These are phyloP conservation scores for Pachyseris speciosa DNA, from an alignment of 64 coral and sea anemone species.

Conservation along the genomic window DNA sequence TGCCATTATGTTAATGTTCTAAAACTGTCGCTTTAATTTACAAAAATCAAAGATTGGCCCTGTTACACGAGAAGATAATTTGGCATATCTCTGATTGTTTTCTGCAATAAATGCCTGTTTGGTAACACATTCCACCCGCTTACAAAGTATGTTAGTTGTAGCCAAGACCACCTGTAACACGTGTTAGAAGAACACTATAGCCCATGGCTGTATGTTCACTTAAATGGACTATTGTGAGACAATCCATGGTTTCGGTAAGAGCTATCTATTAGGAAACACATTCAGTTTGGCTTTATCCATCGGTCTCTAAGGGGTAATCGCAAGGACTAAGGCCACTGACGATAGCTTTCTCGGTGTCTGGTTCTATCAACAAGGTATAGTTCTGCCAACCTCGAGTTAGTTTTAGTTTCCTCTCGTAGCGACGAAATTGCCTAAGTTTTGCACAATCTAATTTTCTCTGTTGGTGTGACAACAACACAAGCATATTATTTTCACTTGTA, in stretches of 20 bases:
- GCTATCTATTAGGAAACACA: neutral
- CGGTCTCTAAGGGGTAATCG: neutral
- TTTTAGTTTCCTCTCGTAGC: no score
- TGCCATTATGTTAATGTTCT: neutral
- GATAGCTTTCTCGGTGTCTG: neutral
- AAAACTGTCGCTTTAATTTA: neutral
- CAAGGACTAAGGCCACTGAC: neutral
- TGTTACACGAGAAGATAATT: neutral
- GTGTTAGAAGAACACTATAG: neutral
- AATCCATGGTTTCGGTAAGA: neutral
- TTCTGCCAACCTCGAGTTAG: no score
- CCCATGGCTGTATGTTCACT: neutral
- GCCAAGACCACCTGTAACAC: conserved; percentile 11
- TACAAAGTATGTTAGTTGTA: no score
- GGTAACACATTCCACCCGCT: neutral
- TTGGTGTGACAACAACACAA: no score
- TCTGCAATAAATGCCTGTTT: no score
- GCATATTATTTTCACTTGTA: no score
- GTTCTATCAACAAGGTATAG: neutral
- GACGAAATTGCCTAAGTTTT: no score
- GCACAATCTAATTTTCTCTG: no score
- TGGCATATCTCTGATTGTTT: neutral
- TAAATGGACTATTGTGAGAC: neutral
- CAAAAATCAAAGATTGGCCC: neutral
- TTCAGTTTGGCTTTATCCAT: neutral